Evolutionary conservation across 1,140 invertebrate species (phyloP), one percentile per base, ranked within the genome.

Genomic region (Euwallacea similis): DNA sequence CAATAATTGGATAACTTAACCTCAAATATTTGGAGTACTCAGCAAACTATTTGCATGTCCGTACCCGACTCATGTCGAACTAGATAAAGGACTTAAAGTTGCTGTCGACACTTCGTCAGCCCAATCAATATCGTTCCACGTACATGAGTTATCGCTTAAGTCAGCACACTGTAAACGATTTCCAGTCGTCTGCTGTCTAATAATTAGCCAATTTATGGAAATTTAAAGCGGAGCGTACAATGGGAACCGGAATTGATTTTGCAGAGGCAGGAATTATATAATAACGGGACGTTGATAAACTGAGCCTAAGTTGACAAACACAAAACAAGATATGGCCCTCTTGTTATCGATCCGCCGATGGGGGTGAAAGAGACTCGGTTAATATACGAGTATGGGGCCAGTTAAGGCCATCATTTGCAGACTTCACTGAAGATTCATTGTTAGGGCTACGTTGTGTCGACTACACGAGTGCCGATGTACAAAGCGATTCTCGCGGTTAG

Each of bases 371-470:
- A 56, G 64, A 66, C 64, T 56, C 63, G 10, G 42, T 42, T 66
- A 66, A 66, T 66, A 56, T 66, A 66, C 53, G 64, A 41, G 10
- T 50, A 66, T 56, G 41, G 64, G 64, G 44, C 64, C 64, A 50
- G 64, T 66, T 66, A 66, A 43, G 64, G 64, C 64, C 64, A 66
- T 66, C 64, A 66, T 54, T 66, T 66, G 64, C 64, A 66, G 64
- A 66, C 64, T 46, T 42, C 53, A 33, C 50, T 58, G 53, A 66
- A 66, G 64, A 66, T 66, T 66, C 64, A 66, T 66, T 66, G 64
- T 47, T 55, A 15, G 64, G 64, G 64, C 56, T 66, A 66, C 54
- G 53, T 66, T 56, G 53, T 66, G 64, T 66, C 64, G 64, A 47
- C 16, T 55, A 56, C 50, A 58, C 50, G 53, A 55, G 33, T 42